Evolutionary conservation across 2,888 invertebrate species (phyloP).

Genomic region (Drosophila anomalata): DNA sequence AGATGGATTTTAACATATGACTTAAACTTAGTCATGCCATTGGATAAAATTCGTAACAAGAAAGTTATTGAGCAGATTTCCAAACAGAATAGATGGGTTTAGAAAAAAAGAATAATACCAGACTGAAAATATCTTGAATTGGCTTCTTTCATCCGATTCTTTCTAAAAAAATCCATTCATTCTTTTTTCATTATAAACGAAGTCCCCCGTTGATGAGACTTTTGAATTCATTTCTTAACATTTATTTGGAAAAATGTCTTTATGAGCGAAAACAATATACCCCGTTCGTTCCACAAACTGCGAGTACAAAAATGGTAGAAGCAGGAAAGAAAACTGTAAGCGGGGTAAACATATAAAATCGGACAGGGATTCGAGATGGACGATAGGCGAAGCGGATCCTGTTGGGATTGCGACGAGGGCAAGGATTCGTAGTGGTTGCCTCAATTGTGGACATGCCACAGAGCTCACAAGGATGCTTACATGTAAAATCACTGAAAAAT

Average conservation of each 20-base stretch:
- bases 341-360: conserved; percentile 50
- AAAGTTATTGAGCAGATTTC: neutral
- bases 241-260: neutral
- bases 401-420: conserved; percentile 12
- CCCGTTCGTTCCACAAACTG: neutral
- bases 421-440: conserved; percentile 55
- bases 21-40: too few species aligned
- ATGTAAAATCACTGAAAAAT: conserved; percentile 81
- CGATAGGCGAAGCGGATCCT: conserved; percentile 17
- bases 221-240: neutral
- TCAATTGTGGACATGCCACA: conserved; percentile 82
- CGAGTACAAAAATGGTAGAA: conserved; percentile 21
- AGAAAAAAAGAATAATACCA: neutral
- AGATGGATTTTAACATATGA: too few species aligned
- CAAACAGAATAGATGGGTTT: neutral
- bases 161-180: too few species aligned
- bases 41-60: neutral
- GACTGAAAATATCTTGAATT: neutral
- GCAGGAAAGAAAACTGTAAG: conserved; percentile 28
- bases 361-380: conserved; percentile 50
- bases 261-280: conserved; percentile 13
- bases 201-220: neutral
- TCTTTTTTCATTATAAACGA: neutral
- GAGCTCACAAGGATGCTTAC: conserved; percentile 81
- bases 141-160: neutral